phyloP scores from a whole-genome alignment of 2,888 invertebrate species.

The Macrosiphum euphorbiae region DNA sequence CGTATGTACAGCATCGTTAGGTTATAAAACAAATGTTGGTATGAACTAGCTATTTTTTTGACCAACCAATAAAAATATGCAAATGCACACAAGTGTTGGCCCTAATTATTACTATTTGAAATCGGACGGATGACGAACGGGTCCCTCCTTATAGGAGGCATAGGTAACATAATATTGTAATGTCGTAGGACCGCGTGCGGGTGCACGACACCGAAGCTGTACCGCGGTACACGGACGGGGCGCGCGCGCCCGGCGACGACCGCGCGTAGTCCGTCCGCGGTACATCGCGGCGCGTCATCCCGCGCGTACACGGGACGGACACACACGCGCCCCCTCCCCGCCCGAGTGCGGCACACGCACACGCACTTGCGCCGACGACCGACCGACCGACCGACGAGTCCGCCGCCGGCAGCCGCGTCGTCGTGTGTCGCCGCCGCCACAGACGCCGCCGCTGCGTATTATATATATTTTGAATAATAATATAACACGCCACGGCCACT shows the following conservation, averaged over 20 bases:
- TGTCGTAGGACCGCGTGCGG: too few species aligned
- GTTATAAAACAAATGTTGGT: too few species aligned
- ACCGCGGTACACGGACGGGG: neutral
- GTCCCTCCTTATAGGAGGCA: too few species aligned
- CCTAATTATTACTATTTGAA: too few species aligned
- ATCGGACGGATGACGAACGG: too few species aligned
- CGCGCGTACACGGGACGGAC: neutral
- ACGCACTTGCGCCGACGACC: neutral
- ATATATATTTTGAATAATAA: slow-evolving; percentile 19
- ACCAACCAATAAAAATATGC: too few species aligned
- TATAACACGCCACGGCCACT: slow-evolving; percentile 21
- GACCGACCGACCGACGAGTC: neutral
- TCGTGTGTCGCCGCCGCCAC: slow-evolving; percentile 32
- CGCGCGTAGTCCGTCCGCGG: neutral
- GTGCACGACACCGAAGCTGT: too few species aligned
- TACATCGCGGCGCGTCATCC: neutral
- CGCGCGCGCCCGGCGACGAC: neutral
- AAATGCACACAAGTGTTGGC: too few species aligned
- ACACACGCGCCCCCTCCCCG: neutral
- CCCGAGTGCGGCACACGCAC: neutral
- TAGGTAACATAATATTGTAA: too few species aligned
- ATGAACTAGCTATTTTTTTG: too few species aligned
- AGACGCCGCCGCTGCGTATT: slow-evolving; percentile 40
- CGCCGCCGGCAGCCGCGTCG: slow-evolving; percentile 37
- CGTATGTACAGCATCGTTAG: too few species aligned